Evolutionary conservation across 2,888 invertebrate genomes (phyloP).

Genomic region (Lacanobia oleracea): DNA sequence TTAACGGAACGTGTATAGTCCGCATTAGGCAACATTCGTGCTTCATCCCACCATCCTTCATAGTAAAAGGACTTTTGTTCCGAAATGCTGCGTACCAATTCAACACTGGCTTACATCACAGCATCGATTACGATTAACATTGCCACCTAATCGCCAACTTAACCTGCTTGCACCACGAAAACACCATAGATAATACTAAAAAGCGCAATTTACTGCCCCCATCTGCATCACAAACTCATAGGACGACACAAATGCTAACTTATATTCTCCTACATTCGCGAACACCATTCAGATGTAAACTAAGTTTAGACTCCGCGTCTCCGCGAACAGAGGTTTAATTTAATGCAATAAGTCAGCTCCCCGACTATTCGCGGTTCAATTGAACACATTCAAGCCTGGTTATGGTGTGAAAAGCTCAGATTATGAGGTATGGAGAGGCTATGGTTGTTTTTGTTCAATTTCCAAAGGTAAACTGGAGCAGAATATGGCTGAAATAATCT

Average conservation of each 20-base stretch:
- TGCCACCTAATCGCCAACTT: constrained; percentile 14
- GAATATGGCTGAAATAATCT: constrained; percentile 4
- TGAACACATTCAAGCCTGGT: constrained; percentile 38
- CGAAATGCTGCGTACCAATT: too few relatives aligned
- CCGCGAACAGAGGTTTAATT: constrained; percentile 53
- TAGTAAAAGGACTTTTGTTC: too few relatives aligned
- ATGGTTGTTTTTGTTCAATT: constrained; percentile 24
- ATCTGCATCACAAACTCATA: constrained; percentile 61
- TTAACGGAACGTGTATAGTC: too few relatives aligned
- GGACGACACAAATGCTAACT: constrained; percentile 47
- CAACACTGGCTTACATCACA: too few relatives aligned
- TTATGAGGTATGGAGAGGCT: constrained; percentile 21
- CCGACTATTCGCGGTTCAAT: constrained; percentile 42
- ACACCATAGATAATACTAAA: constrained; percentile 40
- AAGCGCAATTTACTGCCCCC: constrained; percentile 38
- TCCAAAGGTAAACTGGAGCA: not conserved
- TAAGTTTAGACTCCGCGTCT: constrained; percentile 44
- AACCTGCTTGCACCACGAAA: constrained; percentile 10
- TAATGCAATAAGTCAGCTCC: constrained; percentile 48
- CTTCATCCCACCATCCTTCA: too few relatives aligned
- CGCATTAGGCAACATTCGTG: too few relatives aligned
- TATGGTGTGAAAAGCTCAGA: constrained; percentile 49
- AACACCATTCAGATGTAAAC: constrained; percentile 63
- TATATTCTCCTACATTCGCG: constrained; percentile 26
- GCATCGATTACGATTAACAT: too few relatives aligned